Percentiles rank a stretch among this genome's conserved stretches.
Evolutionary conservation across 2,113 vertebrate species (phyloP).

Genomic region (Phylloscopus trochiloides): DNA sequence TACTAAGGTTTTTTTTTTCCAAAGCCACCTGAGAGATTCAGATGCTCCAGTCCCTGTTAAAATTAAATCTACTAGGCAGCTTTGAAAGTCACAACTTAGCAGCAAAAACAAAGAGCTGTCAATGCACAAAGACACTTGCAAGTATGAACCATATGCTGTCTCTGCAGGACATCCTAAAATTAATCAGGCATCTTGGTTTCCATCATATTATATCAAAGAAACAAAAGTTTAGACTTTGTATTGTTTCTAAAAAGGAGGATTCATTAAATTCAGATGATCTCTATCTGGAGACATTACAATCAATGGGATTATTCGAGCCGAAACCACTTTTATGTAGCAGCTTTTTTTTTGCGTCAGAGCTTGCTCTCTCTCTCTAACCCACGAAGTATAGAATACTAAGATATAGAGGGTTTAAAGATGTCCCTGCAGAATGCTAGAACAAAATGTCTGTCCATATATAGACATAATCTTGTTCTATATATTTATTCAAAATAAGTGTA

Average conservation of each 20-base stretch:
- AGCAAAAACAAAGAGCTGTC: neutral
- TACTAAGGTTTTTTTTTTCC: neutral
- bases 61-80: neutral
- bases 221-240: neutral
- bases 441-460: neutral
- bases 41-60: neutral
- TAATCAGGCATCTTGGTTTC: neutral
- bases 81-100: neutral
- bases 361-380: neutral
- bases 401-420: neutral
- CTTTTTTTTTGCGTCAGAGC: neutral
- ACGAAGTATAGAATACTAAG: neutral
- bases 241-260: neutral
- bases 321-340: neutral
- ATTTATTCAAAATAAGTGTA: neutral
- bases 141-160: neutral
- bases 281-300: neutral
- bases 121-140: neutral
- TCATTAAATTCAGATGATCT: neutral
- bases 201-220: neutral
- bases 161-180: neutral
- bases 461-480: neutral
- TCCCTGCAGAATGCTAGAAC: neutral
- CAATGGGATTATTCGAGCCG: neutral
- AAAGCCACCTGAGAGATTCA: neutral